Evolutionary conservation across 1,140 invertebrate species (phyloP).

Genomic region (Drosophila ercepeae): DNA sequence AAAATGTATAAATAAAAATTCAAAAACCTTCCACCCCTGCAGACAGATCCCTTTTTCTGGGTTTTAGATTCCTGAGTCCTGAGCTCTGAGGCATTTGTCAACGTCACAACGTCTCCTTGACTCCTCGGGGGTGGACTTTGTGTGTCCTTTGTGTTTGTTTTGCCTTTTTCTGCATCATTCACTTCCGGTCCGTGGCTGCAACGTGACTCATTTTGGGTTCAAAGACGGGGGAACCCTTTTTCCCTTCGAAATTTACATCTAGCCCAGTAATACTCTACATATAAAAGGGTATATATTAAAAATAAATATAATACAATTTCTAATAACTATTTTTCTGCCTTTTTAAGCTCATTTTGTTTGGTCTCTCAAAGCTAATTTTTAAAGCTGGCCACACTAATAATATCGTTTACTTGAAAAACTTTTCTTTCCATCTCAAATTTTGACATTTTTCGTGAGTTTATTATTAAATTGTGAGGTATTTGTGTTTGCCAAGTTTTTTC

Average conservation of each 20-base stretch:
- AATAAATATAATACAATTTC: too few species aligned
- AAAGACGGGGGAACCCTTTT: conserved; percentile 40
- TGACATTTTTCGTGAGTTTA: background rate
- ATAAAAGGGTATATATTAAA: background rate
- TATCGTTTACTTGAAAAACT: too few species aligned
- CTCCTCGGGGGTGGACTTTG: conserved; percentile 31
- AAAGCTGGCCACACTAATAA: too few species aligned
- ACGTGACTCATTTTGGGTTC: conserved; percentile 66
- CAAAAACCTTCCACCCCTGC: background rate
- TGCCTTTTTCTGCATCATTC: conserved; percentile 73
- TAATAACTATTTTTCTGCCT: too few species aligned
- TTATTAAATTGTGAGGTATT: background rate
- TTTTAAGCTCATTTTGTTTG: too few species aligned
- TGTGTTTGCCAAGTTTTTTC: conserved; percentile 7
- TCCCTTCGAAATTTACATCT: background rate
- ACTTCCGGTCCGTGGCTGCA: conserved; percentile 65
- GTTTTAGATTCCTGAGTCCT: conserved; percentile 20
- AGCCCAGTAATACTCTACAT: background rate
- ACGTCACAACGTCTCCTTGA: conserved; percentile 60
- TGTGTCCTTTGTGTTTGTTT: conserved; percentile 52
- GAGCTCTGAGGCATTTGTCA: conserved; percentile 64
- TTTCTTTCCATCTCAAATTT: background rate
- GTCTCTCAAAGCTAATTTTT: too few species aligned
- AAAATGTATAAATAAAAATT: background rate
- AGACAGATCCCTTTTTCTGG: conserved; percentile 4